Percentiles rank a stretch among this genome's conserved stretches.
These are phyloP conservation scores for Yponomeuta evonymella DNA, from an alignment of 2,888 invertebrate genomes.

Conservation along the genomic window DNA sequence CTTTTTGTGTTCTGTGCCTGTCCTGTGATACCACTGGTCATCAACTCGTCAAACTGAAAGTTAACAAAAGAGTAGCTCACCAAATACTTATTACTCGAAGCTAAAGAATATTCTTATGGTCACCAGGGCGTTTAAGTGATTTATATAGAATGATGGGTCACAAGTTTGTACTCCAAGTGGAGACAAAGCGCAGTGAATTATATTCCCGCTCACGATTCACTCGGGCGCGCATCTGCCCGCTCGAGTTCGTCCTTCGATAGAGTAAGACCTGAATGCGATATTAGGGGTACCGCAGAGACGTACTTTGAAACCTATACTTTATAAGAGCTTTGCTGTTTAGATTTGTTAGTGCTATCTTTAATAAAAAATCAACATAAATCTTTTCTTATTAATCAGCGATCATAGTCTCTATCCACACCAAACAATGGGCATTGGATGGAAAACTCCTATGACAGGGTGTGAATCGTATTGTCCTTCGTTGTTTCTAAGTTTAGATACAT, in stretches of 20 bases:
- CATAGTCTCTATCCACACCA: too few relatives aligned
- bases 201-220: constrained; percentile 44
- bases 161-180: not conserved
- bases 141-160: not conserved
- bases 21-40: not conserved
- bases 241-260: constrained; percentile 56
- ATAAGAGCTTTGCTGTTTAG: not conserved
- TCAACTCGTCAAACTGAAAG: not conserved
- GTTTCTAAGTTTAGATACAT: too few relatives aligned
- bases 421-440: too few relatives aligned
- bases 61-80: not conserved
- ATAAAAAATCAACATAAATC: too few relatives aligned
- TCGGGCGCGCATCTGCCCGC: constrained; percentile 57
- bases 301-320: constrained; percentile 25
- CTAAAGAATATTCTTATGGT: not conserved
- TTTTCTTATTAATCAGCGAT: too few relatives aligned
- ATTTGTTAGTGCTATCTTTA: not conserved
- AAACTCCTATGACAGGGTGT: too few relatives aligned
- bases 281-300: constrained; percentile 37
- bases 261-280: constrained; percentile 48
- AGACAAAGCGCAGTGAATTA: constrained; percentile 14
- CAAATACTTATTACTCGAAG: not conserved
- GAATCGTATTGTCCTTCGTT: too few relatives aligned
- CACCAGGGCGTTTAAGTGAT: not conserved
- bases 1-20: too few relatives aligned